Evolutionary conservation across 1,140 invertebrate species (phyloP).

Genomic region (Augochlora pura): DNA sequence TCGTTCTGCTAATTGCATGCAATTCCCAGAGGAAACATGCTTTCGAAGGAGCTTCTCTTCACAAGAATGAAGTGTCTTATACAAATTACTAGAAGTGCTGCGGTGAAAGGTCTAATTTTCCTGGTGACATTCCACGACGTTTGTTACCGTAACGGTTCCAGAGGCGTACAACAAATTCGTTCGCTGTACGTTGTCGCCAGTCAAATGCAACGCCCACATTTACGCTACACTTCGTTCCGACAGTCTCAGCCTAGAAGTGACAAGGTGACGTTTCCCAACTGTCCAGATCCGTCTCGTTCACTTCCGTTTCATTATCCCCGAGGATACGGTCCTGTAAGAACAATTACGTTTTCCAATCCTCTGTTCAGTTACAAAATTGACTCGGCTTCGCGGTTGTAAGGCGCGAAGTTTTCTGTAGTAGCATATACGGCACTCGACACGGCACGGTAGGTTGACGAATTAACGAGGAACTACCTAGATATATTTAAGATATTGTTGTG

Average conservation of each 20-base stretch:
- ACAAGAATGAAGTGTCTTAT: neutral
- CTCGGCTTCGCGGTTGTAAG: no score
- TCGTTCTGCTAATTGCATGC: neutral
- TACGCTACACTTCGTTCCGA: neutral
- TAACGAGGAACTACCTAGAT: no score
- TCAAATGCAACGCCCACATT: neutral
- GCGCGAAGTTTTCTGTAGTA: no score
- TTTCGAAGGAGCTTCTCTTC: neutral
- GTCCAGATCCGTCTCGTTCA: neutral
- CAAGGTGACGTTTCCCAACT: neutral
- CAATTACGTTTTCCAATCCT: neutral
- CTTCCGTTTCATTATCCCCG: neutral
- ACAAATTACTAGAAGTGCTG: neutral
- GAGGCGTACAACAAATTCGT: slow-evolving; percentile 15
- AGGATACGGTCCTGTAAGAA: neutral
- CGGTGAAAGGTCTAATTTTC: neutral
- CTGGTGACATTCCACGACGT: neutral
- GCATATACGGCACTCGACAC: no score
- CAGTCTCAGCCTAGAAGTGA: neutral
- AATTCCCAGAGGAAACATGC: neutral
- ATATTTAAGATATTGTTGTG: no score
- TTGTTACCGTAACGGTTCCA: slow-evolving; percentile 12
- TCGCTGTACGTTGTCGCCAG: neutral
- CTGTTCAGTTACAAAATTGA: no score
- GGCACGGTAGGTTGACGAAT: no score